These are phyloP conservation scores for Harpegnathos saltator DNA, from an alignment of 1,140 invertebrate species.

Conservation along the genomic window DNA sequence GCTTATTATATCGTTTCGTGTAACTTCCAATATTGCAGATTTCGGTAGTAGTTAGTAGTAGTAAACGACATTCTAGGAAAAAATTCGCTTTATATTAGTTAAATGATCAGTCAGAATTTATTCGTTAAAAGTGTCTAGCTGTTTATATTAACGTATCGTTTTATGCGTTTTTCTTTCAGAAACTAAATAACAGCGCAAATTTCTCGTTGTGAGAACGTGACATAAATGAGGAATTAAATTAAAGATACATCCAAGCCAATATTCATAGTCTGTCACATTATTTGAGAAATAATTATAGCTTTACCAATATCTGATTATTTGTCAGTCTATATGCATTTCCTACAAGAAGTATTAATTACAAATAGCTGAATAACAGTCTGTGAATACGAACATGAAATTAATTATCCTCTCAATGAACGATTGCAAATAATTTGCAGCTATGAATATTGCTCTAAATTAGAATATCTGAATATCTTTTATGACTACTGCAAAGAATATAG, in stretches of 20 bases:
- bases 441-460: too few relatives aligned
- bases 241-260: not conserved
- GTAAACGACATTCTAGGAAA: not conserved
- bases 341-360: too few relatives aligned
- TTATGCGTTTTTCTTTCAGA: not conserved
- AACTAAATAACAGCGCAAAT: not conserved
- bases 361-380: too few relatives aligned
- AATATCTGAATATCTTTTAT: not conserved
- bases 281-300: too few relatives aligned
- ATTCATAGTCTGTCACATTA: too few relatives aligned
- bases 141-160: not conserved
- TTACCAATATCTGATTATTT: too few relatives aligned
- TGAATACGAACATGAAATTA: too few relatives aligned
- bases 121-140: not conserved
- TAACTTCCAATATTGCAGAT: not conserved
- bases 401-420: too few relatives aligned
- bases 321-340: too few relatives aligned
- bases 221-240: not conserved
- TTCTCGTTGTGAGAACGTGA: slow-evolving; percentile 2
- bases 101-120: slow-evolving; percentile 13
- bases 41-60: not conserved
- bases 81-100: too few relatives aligned
- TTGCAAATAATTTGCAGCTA: too few relatives aligned
- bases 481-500: not conserved
- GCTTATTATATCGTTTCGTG: not conserved